phyloP scores from a whole-genome alignment of 2,888 invertebrate genomes.

The Ecdyonurus torrentis region DNA sequence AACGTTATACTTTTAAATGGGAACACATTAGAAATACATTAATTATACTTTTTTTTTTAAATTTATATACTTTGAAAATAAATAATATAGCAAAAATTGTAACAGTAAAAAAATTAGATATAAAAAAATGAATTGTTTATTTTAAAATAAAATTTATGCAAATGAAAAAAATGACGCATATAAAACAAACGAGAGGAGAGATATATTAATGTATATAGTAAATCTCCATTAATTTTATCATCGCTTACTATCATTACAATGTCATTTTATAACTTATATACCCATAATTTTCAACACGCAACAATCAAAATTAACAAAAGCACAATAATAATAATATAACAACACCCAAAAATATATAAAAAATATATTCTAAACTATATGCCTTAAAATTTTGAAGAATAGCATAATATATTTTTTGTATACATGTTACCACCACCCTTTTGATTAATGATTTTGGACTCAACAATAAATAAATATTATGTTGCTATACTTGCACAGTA shows the following conservation, averaged over 20 bases:
- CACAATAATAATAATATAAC: background rate
- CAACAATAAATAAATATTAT: constrained; percentile 2
- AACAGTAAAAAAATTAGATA: no score
- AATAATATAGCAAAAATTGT: no score
- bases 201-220: background rate
- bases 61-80: no score
- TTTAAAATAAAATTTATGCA: no score
- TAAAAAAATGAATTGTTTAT: background rate
- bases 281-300: background rate
- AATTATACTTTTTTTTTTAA: no score
- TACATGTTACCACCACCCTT: background rate
- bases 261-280: background rate
- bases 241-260: background rate
- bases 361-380: background rate
- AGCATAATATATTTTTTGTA: background rate
- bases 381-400: background rate
- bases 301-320: background rate
- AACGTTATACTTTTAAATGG: no score
- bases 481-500: background rate
- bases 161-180: no score
- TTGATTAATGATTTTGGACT: background rate
- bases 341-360: background rate
- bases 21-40: no score
- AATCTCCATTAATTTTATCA: background rate
- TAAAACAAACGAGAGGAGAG: no score